A percentile compares a stretch with the other conserved stretches of the same genome.
These are phyloP conservation scores for Holothuria scabra DNA, from an alignment of 53 echinoderm and acorn worm genomes.

Conservation along the genomic window DNA sequence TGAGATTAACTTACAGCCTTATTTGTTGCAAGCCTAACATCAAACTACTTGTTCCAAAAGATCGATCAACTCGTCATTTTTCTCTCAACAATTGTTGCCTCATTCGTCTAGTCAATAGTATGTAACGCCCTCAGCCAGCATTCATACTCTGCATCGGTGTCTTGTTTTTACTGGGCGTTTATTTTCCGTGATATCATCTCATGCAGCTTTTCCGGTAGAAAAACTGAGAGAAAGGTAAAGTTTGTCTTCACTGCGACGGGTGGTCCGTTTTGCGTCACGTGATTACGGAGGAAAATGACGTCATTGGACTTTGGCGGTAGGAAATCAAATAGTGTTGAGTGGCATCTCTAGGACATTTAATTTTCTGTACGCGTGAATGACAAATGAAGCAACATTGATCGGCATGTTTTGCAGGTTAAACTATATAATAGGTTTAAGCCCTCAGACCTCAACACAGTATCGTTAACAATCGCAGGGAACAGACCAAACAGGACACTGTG, in stretches of 20 bases:
- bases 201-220: too few species aligned
- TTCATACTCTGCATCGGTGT: too few species aligned
- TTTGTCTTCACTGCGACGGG: too few species aligned
- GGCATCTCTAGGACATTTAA: constrained; percentile 10
- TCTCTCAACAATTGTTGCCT: too few species aligned
- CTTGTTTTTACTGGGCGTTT: too few species aligned
- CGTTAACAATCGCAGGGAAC: constrained; percentile 7
- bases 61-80: too few species aligned
- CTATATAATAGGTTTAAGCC: neutral
- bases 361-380: constrained; percentile 6
- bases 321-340: constrained; percentile 32
- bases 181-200: too few species aligned
- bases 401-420: constrained; percentile 12
- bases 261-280: constrained; percentile 20
- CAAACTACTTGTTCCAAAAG: constrained; percentile 1
- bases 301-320: constrained; percentile 2
- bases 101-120: too few species aligned
- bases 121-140: too few species aligned
- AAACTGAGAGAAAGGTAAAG: too few species aligned
- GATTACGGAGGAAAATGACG: constrained; percentile 24
- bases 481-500: neutral
- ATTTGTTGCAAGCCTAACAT: constrained; percentile 24
- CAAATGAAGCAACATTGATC: constrained; percentile 17
- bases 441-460: constrained; percentile 1
- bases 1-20: constrained; percentile 15